These are phyloP conservation scores for Barnardius zonarius DNA, from an alignment of 2,113 vertebrate species.

Conservation along the genomic window DNA sequence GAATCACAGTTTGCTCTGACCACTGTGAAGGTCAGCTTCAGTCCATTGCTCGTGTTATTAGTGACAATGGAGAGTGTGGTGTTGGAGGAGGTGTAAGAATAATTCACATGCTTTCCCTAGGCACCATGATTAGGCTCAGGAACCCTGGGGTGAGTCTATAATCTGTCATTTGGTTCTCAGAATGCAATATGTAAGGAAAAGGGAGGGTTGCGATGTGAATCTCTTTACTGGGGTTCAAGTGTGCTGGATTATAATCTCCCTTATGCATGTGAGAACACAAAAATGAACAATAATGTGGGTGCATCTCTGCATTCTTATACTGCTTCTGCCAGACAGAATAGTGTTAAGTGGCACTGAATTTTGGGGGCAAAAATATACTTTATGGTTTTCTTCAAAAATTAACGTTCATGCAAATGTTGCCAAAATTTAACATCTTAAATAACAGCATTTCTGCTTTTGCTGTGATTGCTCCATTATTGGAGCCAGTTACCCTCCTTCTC, in stretches of 20 bases:
- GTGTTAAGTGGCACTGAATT: neutral
- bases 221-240: neutral
- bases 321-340: neutral
- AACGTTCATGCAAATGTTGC: neutral
- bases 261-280: neutral
- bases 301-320: neutral
- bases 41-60: fast-evolving
- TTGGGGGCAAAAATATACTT: neutral
- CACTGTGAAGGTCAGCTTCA: neutral
- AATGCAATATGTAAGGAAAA: neutral
- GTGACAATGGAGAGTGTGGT: neutral
- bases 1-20: neutral
- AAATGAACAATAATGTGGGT: neutral
- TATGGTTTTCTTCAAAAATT: neutral
- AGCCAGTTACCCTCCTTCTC: neutral
- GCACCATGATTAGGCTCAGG: neutral
- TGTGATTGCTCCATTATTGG: neutral
- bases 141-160: neutral
- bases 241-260: neutral
- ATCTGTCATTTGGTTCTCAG: neutral
- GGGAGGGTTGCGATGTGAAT: neutral
- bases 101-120: neutral
- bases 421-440: neutral
- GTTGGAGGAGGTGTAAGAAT: neutral
- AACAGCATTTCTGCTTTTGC: neutral